Evolutionary conservation across 2,888 invertebrate species (phyloP).

Genomic region (Synanthedon andrenaeformis): DNA sequence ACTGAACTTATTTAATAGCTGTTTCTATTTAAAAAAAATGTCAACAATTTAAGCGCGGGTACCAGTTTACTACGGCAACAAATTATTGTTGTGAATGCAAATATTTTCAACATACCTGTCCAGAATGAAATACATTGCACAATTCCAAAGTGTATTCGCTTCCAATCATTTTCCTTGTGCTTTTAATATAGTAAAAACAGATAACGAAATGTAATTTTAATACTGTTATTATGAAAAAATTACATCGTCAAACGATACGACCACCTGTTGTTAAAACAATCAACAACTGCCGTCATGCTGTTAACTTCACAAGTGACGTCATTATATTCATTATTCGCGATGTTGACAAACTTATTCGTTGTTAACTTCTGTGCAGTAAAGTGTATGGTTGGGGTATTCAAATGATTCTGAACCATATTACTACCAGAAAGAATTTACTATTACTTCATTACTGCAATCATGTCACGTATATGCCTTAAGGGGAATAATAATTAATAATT

Average conservation of each 20-base stretch:
- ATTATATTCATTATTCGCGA: slow-evolving; percentile 23
- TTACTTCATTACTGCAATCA: not conserved
- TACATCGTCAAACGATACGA: slow-evolving; percentile 25
- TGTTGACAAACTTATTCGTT: slow-evolving; percentile 42
- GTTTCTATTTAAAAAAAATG: too few relatives aligned
- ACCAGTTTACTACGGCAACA: too few relatives aligned
- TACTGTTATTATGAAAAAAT: slow-evolving; percentile 9
- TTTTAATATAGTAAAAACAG: slow-evolving; percentile 1
- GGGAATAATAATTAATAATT: too few relatives aligned
- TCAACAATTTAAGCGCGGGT: too few relatives aligned
- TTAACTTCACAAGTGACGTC: slow-evolving; percentile 39
- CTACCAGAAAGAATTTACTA: not conserved
- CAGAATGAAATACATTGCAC: slow-evolving; percentile 89
- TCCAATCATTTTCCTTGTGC: slow-evolving; percentile 28
- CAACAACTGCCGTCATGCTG: slow-evolving; percentile 34
- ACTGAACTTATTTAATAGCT: too few relatives aligned
- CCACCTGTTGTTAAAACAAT: slow-evolving; percentile 17
- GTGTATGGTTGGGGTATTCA: slow-evolving; percentile 18
- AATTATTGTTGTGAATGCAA: too few relatives aligned
- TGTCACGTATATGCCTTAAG: too few relatives aligned
- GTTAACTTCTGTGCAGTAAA: slow-evolving; percentile 34
- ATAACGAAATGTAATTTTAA: not conserved
- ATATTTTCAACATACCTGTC: slow-evolving; percentile 70
- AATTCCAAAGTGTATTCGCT: slow-evolving; percentile 89
- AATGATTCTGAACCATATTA: slow-evolving; percentile 13